Evolutionary conservation across 2,113 vertebrate genomes (phyloP), one percentile per base, ranked within the genome.

Genomic region (Orycteropus afer): DNA sequence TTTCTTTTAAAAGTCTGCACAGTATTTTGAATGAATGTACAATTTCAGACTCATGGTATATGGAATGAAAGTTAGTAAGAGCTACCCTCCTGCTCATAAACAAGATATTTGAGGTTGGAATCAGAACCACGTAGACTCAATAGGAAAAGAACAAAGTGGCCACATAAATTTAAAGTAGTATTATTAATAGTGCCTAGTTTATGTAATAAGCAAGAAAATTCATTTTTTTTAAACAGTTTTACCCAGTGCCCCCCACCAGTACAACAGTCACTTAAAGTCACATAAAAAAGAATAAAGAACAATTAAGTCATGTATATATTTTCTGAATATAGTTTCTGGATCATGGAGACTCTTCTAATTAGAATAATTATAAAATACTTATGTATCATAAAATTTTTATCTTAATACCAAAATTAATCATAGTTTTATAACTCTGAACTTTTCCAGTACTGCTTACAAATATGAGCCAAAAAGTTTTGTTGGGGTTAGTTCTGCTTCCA

Each of bases 401-500:
- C 76, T 85, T 45, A 61, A 22, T 83, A 74, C 1, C 47, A 90
- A 80, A 40, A 74, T 74, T 94, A 80, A 45, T 79, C 81, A 90
- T 76, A 76, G 40, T 80, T 87, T 89, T 34, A 85, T 77, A 69
- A 86, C 73, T 85, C 27, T 90, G 73, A 88, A 55, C 93, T 45
- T 91, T 96, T 79, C n/a, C 5, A 18, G 32, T 67, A 42, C 8
- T 65, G 4, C 29, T 82, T 90, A 57, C 59, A 42, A 86, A 95
- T 95, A 78, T 84, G 80, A 84, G 37, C 34, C 67, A 74, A 74
- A 93, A 86, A 59, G 2, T 89, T 86, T 22, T 89, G 23, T 74
- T n/a, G n/a, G n/a, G n/a, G 40, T 49, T n/a, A 81, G 8, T 80
- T 90, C 74, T 94, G 42, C 47, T 97, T 94, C 63, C 47, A 94